A percentile compares a stretch with the other conserved stretches of the same genome.
phyloP scores from a whole-genome alignment of 1,140 invertebrate species.

The Tetramorium parvispinum region DNA sequence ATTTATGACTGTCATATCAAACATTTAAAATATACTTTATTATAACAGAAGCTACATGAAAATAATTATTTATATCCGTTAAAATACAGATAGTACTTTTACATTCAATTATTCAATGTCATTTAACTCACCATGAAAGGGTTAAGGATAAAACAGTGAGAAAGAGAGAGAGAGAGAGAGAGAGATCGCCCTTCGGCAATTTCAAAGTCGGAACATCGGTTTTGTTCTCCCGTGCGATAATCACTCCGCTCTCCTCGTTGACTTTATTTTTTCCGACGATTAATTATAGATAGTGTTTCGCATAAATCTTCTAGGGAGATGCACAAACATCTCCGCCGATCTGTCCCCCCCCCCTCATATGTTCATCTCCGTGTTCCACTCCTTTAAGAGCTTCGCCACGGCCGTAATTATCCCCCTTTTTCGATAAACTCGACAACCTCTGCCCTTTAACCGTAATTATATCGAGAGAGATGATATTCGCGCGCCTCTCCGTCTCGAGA shows the following conservation, averaged over 20 bases:
- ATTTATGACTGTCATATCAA: neutral
- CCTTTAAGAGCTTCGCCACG: conserved; percentile 3
- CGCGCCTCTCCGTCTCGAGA: conserved; percentile 8
- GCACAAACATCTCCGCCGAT: conserved; percentile 50
- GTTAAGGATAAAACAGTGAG: neutral
- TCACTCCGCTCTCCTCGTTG: conserved; percentile 23
- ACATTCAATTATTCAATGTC: neutral
- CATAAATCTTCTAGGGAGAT: conserved; percentile 50
- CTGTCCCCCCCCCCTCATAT: conserved; percentile 18
- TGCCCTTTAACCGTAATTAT: conserved; percentile 46
- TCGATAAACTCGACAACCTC: conserved; percentile 31
- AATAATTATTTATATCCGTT: neutral
- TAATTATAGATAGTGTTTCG: conserved; percentile 48
- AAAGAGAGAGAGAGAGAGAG: neutral
- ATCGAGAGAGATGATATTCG: neutral
- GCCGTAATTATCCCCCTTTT: conserved; percentile 58
- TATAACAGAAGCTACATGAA: neutral
- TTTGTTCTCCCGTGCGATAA: conserved; percentile 25
- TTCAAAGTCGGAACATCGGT: conserved; percentile 48
- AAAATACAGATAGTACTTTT: neutral
- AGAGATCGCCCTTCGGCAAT: conserved; percentile 30
- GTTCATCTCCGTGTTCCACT: conserved; percentile 20
- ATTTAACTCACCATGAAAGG: conserved; percentile 16
- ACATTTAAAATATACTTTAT: neutral
- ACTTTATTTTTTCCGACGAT: conserved; percentile 41